Conservation (phyloP, 2,797 vertebrate genomes). For the Sebastes minor region DNA sequence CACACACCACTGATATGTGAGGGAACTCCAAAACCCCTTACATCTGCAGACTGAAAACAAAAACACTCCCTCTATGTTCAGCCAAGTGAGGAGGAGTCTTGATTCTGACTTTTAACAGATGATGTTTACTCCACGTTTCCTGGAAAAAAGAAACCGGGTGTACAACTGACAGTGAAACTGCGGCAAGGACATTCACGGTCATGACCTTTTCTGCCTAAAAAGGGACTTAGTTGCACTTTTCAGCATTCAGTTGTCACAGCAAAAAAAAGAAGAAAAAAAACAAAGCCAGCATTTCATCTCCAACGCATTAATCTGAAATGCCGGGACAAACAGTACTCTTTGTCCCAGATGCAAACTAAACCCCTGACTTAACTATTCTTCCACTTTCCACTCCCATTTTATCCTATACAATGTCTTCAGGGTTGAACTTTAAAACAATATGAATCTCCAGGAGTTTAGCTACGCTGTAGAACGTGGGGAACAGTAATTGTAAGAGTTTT, state of each 20-base stretch:
- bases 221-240: conserved; percentile 7
- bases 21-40: conserved; percentile 58
- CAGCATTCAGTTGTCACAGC: neutral
- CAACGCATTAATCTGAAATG: neutral
- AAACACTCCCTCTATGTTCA: conserved; percentile 41
- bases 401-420: neutral
- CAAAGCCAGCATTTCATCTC: conserved; percentile 6
- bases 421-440: neutral
- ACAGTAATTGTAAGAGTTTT: neutral
- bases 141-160: conserved; percentile 39
- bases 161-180: neutral
- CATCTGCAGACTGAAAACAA: conserved; percentile 65
- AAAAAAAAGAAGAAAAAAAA: neutral
- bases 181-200: neutral
- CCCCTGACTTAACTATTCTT: neutral
- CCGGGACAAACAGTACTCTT: conserved; percentile 4
- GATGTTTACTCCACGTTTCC: conserved; percentile 64
- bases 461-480: neutral
- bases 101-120: conserved; percentile 56
- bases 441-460: neutral
- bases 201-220: conserved; percentile 50
- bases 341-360: conserved; percentile 14
- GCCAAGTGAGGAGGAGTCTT: conserved; percentile 60
- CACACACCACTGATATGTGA: conserved; percentile 18
- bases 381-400: neutral